phyloP scores from a whole-genome alignment of 1,140 invertebrate genomes.

The Trichonephila clavata region DNA sequence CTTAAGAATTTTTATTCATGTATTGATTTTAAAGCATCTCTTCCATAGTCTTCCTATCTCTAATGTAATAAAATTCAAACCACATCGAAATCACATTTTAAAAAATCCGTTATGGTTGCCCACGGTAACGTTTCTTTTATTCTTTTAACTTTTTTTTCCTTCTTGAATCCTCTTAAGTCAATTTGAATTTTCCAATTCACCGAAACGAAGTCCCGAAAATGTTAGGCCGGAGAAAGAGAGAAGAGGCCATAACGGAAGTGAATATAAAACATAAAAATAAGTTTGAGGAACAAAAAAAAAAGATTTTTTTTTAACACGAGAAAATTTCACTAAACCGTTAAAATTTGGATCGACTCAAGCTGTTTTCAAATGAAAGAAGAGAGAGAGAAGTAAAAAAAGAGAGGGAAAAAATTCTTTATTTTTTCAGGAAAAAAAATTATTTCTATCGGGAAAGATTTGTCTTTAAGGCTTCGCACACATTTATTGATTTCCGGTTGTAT shows the following conservation, averaged over 20 bases:
- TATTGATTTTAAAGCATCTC: too few species aligned
- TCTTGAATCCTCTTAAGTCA: constrained; percentile 1
- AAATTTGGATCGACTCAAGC: constrained; percentile 45
- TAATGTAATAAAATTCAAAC: too few species aligned
- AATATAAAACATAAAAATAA: constrained; percentile 1
- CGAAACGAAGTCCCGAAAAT: background rate
- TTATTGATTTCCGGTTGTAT: constrained; percentile 75
- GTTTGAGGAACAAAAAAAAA: background rate
- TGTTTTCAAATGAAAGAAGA: background rate
- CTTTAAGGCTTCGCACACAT: constrained; percentile 49
- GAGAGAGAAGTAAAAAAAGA: background rate
- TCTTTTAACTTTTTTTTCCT: background rate
- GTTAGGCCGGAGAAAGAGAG: too few species aligned
- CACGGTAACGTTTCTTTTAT: background rate
- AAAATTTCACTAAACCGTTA: constrained; percentile 32
- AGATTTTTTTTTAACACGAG: constrained; percentile 13
- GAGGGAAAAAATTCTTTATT: background rate
- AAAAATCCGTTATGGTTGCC: background rate
- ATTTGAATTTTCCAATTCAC: constrained; percentile 37
- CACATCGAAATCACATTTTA: background rate
- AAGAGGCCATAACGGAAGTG: constrained; percentile 1
- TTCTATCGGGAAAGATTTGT: constrained; percentile 51
- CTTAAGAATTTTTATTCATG: too few species aligned
- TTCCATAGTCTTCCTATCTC: too few species aligned
- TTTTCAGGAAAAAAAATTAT: background rate